Percentiles rank a stretch among this genome's conserved stretches.
These are phyloP conservation scores for Caenorhabditis sp. DNA, from an alignment of 2,888 invertebrate genomes.

Conservation along the genomic window DNA sequence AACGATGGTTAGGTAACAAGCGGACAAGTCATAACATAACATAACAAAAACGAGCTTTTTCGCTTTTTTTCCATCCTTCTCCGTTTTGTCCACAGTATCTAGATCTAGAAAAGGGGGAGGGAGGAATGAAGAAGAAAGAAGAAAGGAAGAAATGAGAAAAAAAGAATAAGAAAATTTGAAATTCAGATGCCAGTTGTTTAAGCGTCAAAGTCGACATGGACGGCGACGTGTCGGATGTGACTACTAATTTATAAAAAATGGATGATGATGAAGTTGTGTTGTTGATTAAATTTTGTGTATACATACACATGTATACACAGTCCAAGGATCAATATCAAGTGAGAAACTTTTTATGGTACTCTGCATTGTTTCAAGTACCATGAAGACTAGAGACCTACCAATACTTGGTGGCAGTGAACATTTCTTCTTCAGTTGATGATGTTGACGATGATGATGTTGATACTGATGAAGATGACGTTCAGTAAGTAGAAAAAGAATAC, in stretches of 20 bases:
- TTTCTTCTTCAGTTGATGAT: no score
- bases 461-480: background rate
- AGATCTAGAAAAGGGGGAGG: slow-evolving; percentile 7
- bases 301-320: no score
- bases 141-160: slow-evolving; percentile 4
- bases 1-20: slow-evolving; percentile 52
- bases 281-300: no score
- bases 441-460: no score
- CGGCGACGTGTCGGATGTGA: background rate
- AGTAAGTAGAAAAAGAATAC: background rate
- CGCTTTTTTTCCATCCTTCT: slow-evolving; percentile 14
- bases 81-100: slow-evolving; percentile 12
- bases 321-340: no score
- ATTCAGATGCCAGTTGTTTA: slow-evolving; percentile 24
- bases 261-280: no score
- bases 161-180: slow-evolving; percentile 26
- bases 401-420: no score
- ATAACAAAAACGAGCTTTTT: slow-evolving; percentile 35
- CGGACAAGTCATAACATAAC: slow-evolving; percentile 38
- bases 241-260: no score
- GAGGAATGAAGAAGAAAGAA: background rate
- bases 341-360: no score
- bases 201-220: background rate
- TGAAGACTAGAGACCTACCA: no score
- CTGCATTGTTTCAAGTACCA: no score